Evolutionary conservation across 2,797 vertebrate species (phyloP).

Genomic region (Erethizon dorsatum): DNA sequence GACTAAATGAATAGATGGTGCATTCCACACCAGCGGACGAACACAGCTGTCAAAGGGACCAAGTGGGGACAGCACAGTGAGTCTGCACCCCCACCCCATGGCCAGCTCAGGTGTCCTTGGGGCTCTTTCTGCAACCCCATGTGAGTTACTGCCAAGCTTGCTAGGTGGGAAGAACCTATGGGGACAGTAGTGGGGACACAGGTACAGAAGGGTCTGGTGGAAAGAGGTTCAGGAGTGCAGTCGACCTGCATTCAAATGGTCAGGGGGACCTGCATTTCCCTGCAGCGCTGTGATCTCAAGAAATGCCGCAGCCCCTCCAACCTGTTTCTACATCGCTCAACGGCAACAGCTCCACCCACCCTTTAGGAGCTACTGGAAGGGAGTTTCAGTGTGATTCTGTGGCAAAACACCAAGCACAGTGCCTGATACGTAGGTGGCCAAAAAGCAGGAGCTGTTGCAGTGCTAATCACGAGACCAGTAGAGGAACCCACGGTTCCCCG

Average conservation of each 20-base stretch:
- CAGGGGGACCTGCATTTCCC: background rate
- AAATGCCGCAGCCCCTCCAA: background rate
- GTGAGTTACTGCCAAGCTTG: background rate
- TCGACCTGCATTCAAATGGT: too few relatives aligned
- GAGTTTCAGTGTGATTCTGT: background rate
- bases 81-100: background rate
- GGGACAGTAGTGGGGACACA: background rate
- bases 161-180: rapidly evolving
- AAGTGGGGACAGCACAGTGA: background rate
- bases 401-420: background rate
- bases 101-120: background rate
- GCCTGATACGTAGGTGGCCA: background rate
- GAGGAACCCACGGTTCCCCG: background rate
- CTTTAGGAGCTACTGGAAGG: background rate
- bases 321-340: background rate
- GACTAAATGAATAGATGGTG: background rate
- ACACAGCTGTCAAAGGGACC: background rate
- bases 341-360: background rate
- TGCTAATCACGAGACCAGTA: background rate
- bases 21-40: background rate
- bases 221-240: background rate
- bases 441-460: background rate
- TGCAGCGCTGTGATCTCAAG: background rate
- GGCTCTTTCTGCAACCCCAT: background rate
- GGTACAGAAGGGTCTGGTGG: rapidly evolving